Base-by-base conservation (phyloP, 2,888 invertebrate species). In the Onchidella celtica region DNA sequence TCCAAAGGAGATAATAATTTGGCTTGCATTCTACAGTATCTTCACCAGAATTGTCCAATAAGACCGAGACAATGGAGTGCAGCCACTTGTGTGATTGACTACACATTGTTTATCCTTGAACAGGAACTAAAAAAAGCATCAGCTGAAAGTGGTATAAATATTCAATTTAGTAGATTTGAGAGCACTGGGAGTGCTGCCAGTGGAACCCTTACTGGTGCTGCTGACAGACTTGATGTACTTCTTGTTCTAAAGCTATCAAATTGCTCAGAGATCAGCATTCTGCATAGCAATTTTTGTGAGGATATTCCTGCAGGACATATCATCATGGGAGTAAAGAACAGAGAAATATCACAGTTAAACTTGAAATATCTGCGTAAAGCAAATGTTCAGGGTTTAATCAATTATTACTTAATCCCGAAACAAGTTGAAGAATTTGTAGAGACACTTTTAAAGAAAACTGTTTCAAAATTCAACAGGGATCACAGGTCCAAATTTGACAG, bases 151-250 rank as follows among this genome's bases (percentile, higher is more conserved):
- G 70, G 63, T 6, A 68, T 69, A 36, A 84, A 85, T n/a, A 61
- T 89, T 27, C 85, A 85, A 65, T 88, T 88, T 79, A 32, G 87
- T 14, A 74, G 86, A 3, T 87, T 90, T 73, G 72, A 83, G 34
- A 77, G 86, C 0, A 85, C 86, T 66, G 90, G 90, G n/a, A 89
- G 89, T 70, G 84, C 84, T 27, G 83, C 65, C 21, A 83, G 86
- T 79, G 88, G 88, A 17, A 81, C 84, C 2, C 87, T 87, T 75
- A 85, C 87, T 3, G 81, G 85, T 2, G 75, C 79, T 70, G 84
- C 87, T 21, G 87, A 87, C 77, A 87, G 87, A 38, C 88, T 87
- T 86, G 88, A 91, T 84, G 79, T 88, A n/a, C 74, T 86, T 29
- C 84, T 90, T 84, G 74, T 88, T 27, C 47, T 91, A 21, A 87